Base-by-base conservation (phyloP, 1,140 invertebrate species). In the Zeugodacus cucurbitae region DNA sequence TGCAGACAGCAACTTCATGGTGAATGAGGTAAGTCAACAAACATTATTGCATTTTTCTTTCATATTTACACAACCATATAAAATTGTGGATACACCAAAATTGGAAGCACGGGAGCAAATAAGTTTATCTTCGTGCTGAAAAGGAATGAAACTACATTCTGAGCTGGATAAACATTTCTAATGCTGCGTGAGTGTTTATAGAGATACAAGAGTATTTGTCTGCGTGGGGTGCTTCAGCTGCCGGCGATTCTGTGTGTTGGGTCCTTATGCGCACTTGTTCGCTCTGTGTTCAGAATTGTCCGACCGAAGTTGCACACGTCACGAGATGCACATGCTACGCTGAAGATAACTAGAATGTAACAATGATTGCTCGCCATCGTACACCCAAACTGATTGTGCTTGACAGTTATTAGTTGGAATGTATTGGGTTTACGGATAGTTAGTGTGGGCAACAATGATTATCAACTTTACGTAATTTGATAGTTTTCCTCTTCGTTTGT, bases 1-100 rank as follows among this genome's bases (percentile, higher is more conserved):
- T 91, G 90, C 90, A 87, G 92, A 93, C 62, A 91, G 91, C 90
- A 93, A 91, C 89, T 91, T 93, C 70, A 92, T 93, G 91, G 91
- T 93, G 70, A 92, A 93, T 89, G 91, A 91, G 90, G 92, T 93
- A 89, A 89, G 88, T 58, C 5, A 34, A 14, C 0, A 48, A 48
- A 48, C 10, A 48, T 48, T 14, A 48, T 1, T 11, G 44, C 11
- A 14, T 48, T 29, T 78, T 87, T 59, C 32, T 37, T 34, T 20
- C 34, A 87, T 11, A 62, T 22, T 54, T 86, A 57, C n/a, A 54
- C 34, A 48, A 1, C 7, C 26, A 44, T 17, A 22, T 26, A 54
- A 6, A n/a, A 86, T 3, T 87, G 2, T 34, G 6, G 11, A 11
- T 14, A 48, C 44, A 48, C 44, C 3, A 14, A 48, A 48, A 48